These are phyloP conservation scores for Willowsia nigromaculata DNA, from an alignment of 2,888 invertebrate species.

Conservation along the genomic window DNA sequence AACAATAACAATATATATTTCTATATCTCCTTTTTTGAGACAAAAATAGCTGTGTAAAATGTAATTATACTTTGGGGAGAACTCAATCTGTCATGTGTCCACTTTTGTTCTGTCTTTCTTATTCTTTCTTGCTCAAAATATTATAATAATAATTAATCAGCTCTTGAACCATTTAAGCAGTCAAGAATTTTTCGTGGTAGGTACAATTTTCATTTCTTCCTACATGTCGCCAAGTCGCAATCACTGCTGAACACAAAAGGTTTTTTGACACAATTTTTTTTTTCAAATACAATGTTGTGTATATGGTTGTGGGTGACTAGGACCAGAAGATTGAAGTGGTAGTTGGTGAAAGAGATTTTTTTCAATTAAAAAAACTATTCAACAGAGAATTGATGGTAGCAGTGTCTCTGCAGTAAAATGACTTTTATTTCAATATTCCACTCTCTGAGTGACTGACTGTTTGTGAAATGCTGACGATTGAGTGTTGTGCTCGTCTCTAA, in stretches of 20 bases:
- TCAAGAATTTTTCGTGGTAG: no score
- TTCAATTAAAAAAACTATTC: neutral
- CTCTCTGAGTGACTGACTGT: neutral
- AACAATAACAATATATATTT: conserved; percentile 11
- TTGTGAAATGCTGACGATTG: conserved; percentile 25
- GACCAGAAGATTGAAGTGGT: neutral
- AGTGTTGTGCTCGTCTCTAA: conserved; percentile 11
- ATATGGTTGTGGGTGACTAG: neutral
- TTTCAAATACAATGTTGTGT: no score
- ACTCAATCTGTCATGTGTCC: conserved; percentile 39
- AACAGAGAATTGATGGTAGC: neutral
- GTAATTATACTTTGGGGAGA: neutral
- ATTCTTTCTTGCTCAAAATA: no score
- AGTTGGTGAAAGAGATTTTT: neutral
- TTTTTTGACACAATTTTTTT: conserved; percentile 14
- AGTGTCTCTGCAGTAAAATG: neutral
- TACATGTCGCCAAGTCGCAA: neutral
- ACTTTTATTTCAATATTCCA: neutral
- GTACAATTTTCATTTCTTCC: neutral
- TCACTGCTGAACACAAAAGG: neutral
- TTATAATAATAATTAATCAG: neutral
- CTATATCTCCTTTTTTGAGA: conserved; percentile 18
- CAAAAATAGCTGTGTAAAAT: neutral
- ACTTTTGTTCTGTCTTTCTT: conserved; percentile 14
- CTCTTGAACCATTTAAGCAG: neutral